phyloP scores from a whole-genome alignment of 2,888 invertebrate species.

The Ashinkailepas kermadecensis region DNA sequence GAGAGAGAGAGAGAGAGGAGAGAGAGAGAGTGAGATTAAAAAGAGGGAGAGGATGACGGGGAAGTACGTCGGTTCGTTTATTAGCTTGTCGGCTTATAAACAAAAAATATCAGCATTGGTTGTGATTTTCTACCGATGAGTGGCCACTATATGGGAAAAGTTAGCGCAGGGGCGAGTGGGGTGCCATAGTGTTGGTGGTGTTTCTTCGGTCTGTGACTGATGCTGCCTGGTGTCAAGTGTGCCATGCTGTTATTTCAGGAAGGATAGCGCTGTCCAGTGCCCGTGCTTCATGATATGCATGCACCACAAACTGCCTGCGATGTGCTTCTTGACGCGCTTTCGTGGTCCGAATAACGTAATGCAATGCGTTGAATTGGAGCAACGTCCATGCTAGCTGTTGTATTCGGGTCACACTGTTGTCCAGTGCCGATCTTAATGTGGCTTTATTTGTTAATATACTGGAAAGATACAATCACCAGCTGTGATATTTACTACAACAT shows the following conservation, averaged over 20 bases:
- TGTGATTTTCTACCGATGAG: neutral
- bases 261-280: neutral
- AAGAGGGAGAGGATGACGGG: too few species aligned
- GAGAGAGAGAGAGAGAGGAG: too few species aligned
- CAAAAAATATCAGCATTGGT: neutral
- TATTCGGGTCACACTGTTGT: neutral
- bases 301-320: neutral
- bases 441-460: slow-evolving; percentile 14
- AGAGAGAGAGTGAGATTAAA: too few species aligned
- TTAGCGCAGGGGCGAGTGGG: neutral
- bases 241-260: neutral
- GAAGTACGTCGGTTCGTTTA: too few species aligned
- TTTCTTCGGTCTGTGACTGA: neutral
- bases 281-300: neutral
- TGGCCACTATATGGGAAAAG: neutral
- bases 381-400: neutral
- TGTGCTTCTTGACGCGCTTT: neutral
- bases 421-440: neutral
- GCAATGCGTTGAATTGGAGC: neutral
- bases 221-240: neutral
- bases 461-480: too few species aligned
- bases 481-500: too few species aligned
- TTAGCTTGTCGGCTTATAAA: neutral
- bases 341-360: neutral
- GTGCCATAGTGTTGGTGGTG: neutral